A percentile compares a stretch with the other conserved stretches of the same genome.
phyloP scores from a whole-genome alignment of 1,140 invertebrate genomes.

The Heliconius hermathena region DNA sequence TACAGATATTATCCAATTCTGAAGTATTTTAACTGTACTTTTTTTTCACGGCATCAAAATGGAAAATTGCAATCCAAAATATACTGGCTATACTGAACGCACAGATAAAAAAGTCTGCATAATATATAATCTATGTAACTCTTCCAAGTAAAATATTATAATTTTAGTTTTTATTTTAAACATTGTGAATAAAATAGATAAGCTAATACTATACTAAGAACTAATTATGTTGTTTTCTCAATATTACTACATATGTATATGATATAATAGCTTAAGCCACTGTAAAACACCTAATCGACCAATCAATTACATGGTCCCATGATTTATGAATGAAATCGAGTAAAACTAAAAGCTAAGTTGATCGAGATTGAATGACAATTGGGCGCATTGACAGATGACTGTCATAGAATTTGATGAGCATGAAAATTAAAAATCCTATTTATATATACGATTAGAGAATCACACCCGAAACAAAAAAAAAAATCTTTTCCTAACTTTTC shows the following conservation, averaged over 20 bases:
- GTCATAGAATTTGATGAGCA: constrained; percentile 62
- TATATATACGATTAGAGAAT: constrained; percentile 51
- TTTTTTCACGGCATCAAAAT: neutral
- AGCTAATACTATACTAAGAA: neutral
- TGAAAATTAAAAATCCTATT: constrained; percentile 66
- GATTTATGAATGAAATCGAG: constrained; percentile 31
- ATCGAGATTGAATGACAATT: constrained; percentile 20
- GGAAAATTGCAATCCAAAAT: neutral
- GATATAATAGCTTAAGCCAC: neutral
- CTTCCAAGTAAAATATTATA: neutral
- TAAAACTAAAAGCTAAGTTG: constrained; percentile 14
- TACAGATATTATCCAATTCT: neutral
- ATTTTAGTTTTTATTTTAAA: neutral
- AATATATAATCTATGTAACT: neutral
- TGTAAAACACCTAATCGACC: neutral
- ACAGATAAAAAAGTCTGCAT: neutral
- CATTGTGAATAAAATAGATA: neutral
- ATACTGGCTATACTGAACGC: neutral
- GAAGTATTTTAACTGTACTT: neutral
- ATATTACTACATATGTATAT: neutral
- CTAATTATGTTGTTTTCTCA: neutral
- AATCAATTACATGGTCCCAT: constrained; percentile 9
- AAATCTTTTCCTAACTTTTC: constrained; percentile 48
- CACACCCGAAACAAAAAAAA: constrained; percentile 47
- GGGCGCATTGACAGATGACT: constrained; percentile 37